Percentiles rank a stretch among this genome's conserved stretches.
phyloP scores from a whole-genome alignment of 2,113 vertebrate species.

The Raja brachyura region DNA sequence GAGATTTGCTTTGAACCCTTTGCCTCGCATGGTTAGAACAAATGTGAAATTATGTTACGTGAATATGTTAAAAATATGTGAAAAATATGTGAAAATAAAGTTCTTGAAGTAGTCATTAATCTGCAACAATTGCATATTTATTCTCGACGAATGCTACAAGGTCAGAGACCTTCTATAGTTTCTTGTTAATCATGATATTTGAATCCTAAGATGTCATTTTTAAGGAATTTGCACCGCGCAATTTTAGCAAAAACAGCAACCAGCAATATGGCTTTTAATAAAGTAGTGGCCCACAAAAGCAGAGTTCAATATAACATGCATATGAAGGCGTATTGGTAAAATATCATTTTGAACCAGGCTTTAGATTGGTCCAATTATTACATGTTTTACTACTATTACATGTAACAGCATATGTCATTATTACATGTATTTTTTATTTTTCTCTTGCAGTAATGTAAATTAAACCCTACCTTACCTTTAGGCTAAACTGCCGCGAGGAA shows the following conservation, averaged over 20 bases:
- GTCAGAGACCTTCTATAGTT: background rate
- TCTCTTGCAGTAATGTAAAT: background rate
- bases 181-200: background rate
- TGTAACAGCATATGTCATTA: too few relatives aligned
- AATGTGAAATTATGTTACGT: background rate
- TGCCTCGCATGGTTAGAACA: background rate
- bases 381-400: too few relatives aligned
- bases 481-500: slow-evolving; percentile 95
- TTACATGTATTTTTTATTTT: background rate
- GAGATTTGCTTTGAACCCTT: background rate
- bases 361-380: background rate
- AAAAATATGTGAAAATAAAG: too few relatives aligned
- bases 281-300: background rate
- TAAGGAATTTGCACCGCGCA: background rate
- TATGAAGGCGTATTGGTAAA: too few relatives aligned
- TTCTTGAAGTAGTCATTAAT: background rate
- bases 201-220: background rate
- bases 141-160: background rate
- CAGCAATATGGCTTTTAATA: background rate
- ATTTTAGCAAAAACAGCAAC: background rate
- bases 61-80: too few relatives aligned
- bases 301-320: background rate
- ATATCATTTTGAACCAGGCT: background rate
- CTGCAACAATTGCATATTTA: background rate
- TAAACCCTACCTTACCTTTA: slow-evolving; percentile 46